Conservation (phyloP, 2,797 vertebrate genomes). For the Scolopax bukidnonensis region DNA sequence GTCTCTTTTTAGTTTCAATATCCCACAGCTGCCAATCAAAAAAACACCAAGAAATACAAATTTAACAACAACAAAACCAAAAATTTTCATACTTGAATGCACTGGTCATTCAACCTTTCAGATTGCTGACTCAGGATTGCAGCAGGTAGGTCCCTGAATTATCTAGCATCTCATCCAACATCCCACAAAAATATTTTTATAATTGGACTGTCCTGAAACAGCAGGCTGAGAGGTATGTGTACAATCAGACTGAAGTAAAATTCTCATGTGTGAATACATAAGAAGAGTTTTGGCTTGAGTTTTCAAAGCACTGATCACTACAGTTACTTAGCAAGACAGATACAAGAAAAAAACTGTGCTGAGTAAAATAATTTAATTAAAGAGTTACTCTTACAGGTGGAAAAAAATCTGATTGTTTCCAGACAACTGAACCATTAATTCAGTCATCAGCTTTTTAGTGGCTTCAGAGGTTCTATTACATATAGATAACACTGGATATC, state of each 20-base stretch:
- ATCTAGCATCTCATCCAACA: background rate
- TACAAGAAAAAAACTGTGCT: background rate
- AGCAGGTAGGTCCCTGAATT: background rate
- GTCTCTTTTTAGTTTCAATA: slow-evolving; percentile 72
- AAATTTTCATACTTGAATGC: background rate
- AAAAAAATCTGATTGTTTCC: background rate
- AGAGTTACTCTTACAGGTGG: background rate
- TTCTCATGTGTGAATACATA: background rate
- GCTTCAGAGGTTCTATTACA: background rate
- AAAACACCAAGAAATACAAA: background rate
- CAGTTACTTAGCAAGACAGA: background rate
- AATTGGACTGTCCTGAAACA: background rate
- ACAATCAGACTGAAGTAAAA: background rate
- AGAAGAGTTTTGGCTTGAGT: background rate
- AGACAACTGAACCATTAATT: background rate
- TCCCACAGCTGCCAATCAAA: slow-evolving; percentile 81
- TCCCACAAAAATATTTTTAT: background rate
- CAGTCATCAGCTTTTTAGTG: background rate
- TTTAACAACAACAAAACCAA: background rate
- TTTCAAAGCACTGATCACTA: background rate
- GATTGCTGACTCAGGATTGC: background rate
- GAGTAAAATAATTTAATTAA: background rate
- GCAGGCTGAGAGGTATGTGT: background rate
- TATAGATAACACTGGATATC: background rate
- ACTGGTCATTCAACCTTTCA: background rate